phyloP scores from a whole-genome alignment of 64 coral and sea anemone species.

The Pocillopora damicornis region DNA sequence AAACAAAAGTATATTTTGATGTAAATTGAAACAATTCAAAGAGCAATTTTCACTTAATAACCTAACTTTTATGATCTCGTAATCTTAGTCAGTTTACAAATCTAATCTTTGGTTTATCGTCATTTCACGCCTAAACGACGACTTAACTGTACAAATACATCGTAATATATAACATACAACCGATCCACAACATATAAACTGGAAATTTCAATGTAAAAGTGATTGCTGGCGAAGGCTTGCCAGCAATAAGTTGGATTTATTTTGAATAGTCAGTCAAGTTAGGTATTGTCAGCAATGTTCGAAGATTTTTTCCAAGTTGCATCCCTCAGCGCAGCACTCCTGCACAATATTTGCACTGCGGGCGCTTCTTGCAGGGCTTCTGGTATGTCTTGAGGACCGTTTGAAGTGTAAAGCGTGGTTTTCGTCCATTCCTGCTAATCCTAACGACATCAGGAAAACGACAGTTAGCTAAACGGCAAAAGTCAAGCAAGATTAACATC shows the following conservation, averaged over 20 bases:
- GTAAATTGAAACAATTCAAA: too few relatives aligned
- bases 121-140: too few relatives aligned
- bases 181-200: slow-evolving; percentile 19
- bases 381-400: neutral
- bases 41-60: too few relatives aligned
- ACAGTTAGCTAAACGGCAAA: neutral
- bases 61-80: too few relatives aligned
- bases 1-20: too few relatives aligned
- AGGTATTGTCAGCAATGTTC: slow-evolving; percentile 9
- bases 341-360: slow-evolving; percentile 11
- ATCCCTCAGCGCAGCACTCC: slow-evolving; percentile 54
- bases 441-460: neutral
- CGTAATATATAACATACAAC: slow-evolving; percentile 9
- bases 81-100: too few relatives aligned
- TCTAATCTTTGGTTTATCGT: too few relatives aligned
- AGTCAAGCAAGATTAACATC: neutral
- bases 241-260: slow-evolving; percentile 4
- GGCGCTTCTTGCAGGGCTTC: neutral
- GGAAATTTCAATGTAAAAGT: too few relatives aligned
- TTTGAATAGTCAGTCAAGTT: neutral
- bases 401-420: neutral
- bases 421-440: neutral
- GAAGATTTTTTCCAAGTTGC: slow-evolving; percentile 16
- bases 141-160: neutral
- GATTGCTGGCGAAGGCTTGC: too few relatives aligned